Evolutionary conservation across 1,140 invertebrate genomes (phyloP).

Genomic region (Lepidurus packardi): DNA sequence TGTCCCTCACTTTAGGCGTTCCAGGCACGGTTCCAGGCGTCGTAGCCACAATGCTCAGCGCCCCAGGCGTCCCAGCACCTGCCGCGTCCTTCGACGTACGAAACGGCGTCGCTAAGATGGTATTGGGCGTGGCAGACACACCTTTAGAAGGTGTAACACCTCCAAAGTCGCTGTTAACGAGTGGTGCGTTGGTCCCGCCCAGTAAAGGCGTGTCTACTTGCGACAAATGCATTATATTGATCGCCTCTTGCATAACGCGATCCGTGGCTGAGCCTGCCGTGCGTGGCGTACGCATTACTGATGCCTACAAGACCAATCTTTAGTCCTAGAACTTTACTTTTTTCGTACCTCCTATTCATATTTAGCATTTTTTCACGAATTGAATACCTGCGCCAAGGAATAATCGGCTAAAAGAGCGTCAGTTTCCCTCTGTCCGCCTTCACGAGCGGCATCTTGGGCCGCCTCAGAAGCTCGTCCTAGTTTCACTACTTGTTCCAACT

Average conservation of each 20-base stretch:
- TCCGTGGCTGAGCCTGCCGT: conserved; percentile 74
- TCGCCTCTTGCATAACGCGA: conserved; percentile 73
- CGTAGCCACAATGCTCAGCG: not conserved
- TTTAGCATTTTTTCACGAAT: not conserved
- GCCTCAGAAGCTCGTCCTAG: conserved; percentile 90
- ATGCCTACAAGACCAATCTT: conserved; percentile 47
- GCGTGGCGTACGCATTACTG: conserved; percentile 67
- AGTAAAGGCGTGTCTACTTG: conserved; percentile 97
- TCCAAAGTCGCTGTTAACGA: conserved; percentile 82
- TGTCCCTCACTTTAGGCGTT: conserved; percentile 75
- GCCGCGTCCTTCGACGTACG: conserved; percentile 52
- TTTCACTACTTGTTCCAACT: conserved; percentile 90
- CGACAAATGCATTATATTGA: conserved; percentile 95
- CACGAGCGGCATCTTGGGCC: conserved; percentile 82
- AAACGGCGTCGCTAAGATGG: conserved; percentile 88
- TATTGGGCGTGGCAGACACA: conserved; percentile 83
- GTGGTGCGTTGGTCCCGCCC: conserved; percentile 87
- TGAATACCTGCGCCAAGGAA: conserved; percentile 62
- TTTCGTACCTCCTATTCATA: not conserved
- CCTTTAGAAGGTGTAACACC: conserved; percentile 69
- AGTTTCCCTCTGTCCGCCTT: conserved; percentile 70
- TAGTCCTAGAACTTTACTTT: not conserved
- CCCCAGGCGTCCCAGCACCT: conserved; percentile 17
- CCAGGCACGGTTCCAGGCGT: conserved; percentile 19
- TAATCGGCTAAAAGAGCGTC: conserved; percentile 89